Percentiles rank a stretch among this genome's conserved stretches.
Evolutionary conservation across 2,888 invertebrate species (phyloP).

Genomic region (Melipona bicolor): DNA sequence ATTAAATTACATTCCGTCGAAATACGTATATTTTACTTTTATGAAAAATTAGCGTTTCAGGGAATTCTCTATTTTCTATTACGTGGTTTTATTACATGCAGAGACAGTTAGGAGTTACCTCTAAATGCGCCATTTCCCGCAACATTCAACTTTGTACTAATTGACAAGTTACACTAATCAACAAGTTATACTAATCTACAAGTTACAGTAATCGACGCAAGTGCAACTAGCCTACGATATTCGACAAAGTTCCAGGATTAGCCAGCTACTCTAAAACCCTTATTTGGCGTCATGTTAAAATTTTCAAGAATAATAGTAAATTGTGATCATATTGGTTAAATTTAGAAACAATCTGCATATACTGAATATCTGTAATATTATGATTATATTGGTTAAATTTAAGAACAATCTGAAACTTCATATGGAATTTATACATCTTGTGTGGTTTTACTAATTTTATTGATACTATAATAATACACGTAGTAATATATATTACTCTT

Average conservation of each 20-base stretch:
- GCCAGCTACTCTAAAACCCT: not conserved
- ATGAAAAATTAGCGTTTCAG: not conserved
- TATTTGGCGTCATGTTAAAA: not conserved
- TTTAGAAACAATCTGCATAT: too few species aligned
- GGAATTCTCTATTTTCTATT: not conserved
- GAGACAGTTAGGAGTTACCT: not conserved
- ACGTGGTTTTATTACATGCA: not conserved
- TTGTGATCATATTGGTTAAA: too few species aligned
- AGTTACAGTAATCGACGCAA: not conserved
- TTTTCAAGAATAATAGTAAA: too few species aligned
- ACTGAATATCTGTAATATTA: too few species aligned
- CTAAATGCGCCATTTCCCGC: not conserved
- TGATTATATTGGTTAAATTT: too few species aligned
- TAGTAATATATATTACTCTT: too few species aligned
- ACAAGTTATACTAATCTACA: constrained; percentile 1
- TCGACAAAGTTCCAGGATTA: not conserved
- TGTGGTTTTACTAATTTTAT: too few species aligned
- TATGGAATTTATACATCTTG: too few species aligned
- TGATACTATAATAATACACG: too few species aligned
- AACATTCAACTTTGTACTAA: not conserved
- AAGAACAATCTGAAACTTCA: too few species aligned
- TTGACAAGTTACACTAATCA: not conserved
- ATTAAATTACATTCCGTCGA: not conserved
- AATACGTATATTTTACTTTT: too few species aligned
- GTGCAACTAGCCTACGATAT: not conserved